Evolutionary conservation across 2,797 vertebrate species (phyloP), one percentile per base, ranked within the genome.

Genomic region (Clarias pachynema): DNA sequence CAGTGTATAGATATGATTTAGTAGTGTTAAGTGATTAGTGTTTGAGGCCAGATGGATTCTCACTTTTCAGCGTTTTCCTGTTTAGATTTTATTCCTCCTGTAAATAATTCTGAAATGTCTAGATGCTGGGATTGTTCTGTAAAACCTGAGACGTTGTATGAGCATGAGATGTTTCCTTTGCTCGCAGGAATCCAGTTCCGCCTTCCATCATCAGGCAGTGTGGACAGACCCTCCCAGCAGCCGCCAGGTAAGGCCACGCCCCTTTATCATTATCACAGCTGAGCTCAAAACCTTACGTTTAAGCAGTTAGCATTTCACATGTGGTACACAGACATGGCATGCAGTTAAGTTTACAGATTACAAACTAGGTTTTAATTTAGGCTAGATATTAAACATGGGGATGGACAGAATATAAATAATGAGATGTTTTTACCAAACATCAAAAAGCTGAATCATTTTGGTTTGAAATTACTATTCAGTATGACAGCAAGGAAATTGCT

Each of bases 131-230:
- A 29, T 62, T 80, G 9, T 40, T 80, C 62, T 49, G 24, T 22
- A 80, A 24, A 63, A 6, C 15, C 56, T 59, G 53, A 57, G 34
- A 79, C 15, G n/a, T 34, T 68, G 73, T 72, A 37, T 69, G 66
- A 79, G 56, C 29, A 44, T 73, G 82, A 73, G 68, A 60, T 83
- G 60, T 89, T 75, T 87, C 66, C 68, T 90, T 83, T 88, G 65
- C 75, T 87, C 80, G 84, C 94, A 96, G 95, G 95, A 86, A 95
- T 95, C 93, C 94, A 95, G 94, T 96, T 95, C 90, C 93, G 94
- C 90, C 94, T 96, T 81, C 94, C 95, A 63, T 95, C 94, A 74
- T 93, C 93, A 89, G 93, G 93, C 92, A 94, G 90, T 83, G 92
- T 92, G 87, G 95, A 96, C 84, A 90, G 92, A 91, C 92, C 91